Percentiles rank a stretch among this genome's conserved stretches.
These are phyloP conservation scores for Diarsia rubi DNA, from an alignment of 2,888 invertebrate species.

Conservation along the genomic window DNA sequence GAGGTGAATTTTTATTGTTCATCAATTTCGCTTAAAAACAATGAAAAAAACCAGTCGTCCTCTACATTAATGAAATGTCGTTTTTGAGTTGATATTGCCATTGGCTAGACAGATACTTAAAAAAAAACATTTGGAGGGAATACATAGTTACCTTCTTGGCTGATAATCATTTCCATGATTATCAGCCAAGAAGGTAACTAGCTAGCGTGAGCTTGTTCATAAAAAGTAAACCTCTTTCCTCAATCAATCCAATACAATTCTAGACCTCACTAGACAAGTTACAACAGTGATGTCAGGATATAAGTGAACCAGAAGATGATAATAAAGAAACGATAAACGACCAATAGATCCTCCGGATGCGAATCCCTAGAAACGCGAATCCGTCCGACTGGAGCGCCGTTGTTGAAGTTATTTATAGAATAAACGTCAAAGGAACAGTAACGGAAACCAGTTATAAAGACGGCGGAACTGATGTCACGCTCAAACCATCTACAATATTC, in stretches of 20 bases:
- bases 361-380: slow-evolving; percentile 33
- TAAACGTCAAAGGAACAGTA: slow-evolving; percentile 36
- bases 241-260: not conserved
- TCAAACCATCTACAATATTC: slow-evolving; percentile 6
- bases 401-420: slow-evolving; percentile 47
- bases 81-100: not conserved
- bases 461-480: slow-evolving; percentile 22
- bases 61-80: not conserved
- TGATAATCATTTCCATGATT: too few species aligned
- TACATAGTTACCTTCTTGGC: too few species aligned
- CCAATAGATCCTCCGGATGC: slow-evolving; percentile 12
- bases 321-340: slow-evolving; percentile 14
- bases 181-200: not conserved
- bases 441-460: slow-evolving; percentile 31
- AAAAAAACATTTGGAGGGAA: not conserved
- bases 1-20: slow-evolving; percentile 23
- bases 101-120: not conserved
- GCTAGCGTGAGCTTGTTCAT: not conserved
- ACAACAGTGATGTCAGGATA: not conserved
- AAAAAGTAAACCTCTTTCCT: not conserved
- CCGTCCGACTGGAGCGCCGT: slow-evolving; percentile 20
- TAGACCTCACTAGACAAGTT: not conserved
- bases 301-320: not conserved
- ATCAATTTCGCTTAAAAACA: not conserved
- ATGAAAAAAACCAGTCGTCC: not conserved